Base-by-base conservation (phyloP, 2,797 vertebrate species). In the Anniella stebbinsi region DNA sequence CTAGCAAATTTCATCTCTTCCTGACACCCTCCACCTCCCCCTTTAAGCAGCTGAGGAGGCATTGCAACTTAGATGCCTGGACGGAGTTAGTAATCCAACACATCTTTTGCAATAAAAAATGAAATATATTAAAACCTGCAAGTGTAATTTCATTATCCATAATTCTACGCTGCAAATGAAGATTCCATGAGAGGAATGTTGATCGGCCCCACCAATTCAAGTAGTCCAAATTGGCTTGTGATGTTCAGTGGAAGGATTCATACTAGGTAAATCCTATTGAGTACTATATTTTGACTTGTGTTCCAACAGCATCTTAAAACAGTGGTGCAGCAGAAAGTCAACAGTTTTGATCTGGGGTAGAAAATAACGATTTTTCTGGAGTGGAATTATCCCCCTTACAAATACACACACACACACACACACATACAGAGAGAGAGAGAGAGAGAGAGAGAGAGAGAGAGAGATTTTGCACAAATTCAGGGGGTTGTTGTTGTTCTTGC, bases 121-220 rank as follows among this genome's bases (percentile, higher is more conserved):
- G 60, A 95, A 96, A 94, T 93, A 93, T 93, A 94, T 95, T 94
- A 93, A 95, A 95, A 84, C 10, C 11, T 84, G 54, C 91, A 95
- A 95, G 86, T 91, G 23, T 93, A 91, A 94, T 95, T 95, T 96
- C 91, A 94, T 95, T 96, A 95, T 92, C 41, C 60, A 67, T 13
- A 88, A 86, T 91, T 93, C 63, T 94, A 92, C 93, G 92, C 90
- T 88, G 57, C 80, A 96, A 94, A 93, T 93, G 92, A 92, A 93
- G 89, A 88, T 92, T 92, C 83, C 41, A 86, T 48, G 36, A 80
- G 78, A 0, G 84, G 54, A 94, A 94, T 93, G 91, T 80, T 30
- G 2, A 95, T 60, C 78, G 83, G 21, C 1, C 54, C 84, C 15
- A 60, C 63, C 23, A 1, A n/a, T 69, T 92, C 88, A 80, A 70